phyloP scores from a whole-genome alignment of 2,797 vertebrate genomes.

The Girardinus metallicus region DNA sequence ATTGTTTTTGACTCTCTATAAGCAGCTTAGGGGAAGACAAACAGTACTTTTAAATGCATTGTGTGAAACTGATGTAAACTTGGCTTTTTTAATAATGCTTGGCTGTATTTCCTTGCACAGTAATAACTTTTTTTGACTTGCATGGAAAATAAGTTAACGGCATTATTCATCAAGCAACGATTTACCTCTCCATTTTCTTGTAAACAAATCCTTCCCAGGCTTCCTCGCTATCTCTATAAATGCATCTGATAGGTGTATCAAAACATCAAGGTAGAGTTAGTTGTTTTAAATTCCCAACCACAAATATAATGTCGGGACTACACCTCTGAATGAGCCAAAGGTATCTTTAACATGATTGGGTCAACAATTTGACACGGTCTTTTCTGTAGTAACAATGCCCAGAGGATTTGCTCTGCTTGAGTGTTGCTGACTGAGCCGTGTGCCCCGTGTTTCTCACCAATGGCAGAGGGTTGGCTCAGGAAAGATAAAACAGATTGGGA shows the following conservation, averaged over 20 bases:
- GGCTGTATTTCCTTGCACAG: background rate
- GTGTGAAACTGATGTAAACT: background rate
- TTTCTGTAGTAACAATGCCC: constrained; percentile 66
- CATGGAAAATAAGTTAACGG: background rate
- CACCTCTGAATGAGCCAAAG: constrained; percentile 47
- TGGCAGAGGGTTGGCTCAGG: constrained; percentile 65
- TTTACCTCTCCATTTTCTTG: background rate
- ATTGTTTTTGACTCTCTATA: constrained; percentile 20
- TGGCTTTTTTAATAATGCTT: too few relatives aligned
- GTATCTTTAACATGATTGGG: constrained; percentile 72
- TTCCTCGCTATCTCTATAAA: background rate
- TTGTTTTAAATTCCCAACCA: constrained; percentile 4
- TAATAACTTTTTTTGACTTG: background rate
- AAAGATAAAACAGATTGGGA: constrained; percentile 75
- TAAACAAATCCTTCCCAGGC: background rate
- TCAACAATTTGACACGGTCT: constrained; percentile 73
- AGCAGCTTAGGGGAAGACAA: constrained; percentile 24
- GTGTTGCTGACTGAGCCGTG: constrained; percentile 63
- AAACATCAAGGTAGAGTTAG: background rate
- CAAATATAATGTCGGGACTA: constrained; percentile 20
- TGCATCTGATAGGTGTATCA: background rate
- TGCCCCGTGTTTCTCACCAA: constrained; percentile 71
- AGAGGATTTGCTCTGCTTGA: constrained; percentile 68
- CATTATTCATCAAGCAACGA: background rate
- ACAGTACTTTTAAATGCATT: constrained; percentile 10